Conservation (phyloP, 2,797 vertebrate species). For the Darevskia mixta region DNA sequence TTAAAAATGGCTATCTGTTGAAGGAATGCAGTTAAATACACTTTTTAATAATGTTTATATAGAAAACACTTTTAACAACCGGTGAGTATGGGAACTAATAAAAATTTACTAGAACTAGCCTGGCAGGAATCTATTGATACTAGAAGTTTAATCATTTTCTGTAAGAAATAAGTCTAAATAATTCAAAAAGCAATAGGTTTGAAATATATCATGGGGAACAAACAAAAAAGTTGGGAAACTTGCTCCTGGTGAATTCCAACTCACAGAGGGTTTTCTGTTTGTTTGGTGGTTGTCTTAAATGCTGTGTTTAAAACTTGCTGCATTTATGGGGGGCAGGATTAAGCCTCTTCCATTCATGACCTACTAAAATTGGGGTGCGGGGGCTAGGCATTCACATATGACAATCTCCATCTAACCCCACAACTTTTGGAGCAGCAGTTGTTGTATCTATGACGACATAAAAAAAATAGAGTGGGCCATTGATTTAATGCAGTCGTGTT, state of each 20-base stretch:
- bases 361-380: neutral
- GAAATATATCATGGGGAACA: neutral
- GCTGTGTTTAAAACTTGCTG: conserved; percentile 16
- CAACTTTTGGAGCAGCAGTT: neutral
- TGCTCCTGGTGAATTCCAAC: neutral
- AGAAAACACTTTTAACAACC: conserved; percentile 30
- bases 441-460: too few species aligned
- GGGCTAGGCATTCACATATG: conserved; percentile 9
- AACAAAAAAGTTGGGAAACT: accelerated
- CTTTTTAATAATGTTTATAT: conserved; percentile 43
- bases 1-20: conserved; percentile 20
- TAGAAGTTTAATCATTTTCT: conserved; percentile 16
- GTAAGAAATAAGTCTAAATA: conserved; percentile 12
- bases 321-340: neutral
- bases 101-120: conserved; percentile 16
- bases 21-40: conserved; percentile 27
- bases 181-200: conserved; percentile 1
- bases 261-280: neutral
- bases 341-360: conserved; percentile 12
- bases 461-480: too few species aligned
- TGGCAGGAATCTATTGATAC: conserved; percentile 15
- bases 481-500: neutral
- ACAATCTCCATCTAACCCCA: neutral
- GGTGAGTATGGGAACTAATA: conserved; percentile 29
- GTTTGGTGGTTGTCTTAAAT: neutral